Evolutionary conservation across 2,888 invertebrate species (phyloP).

Genomic region (Zele albiditarsus): DNA sequence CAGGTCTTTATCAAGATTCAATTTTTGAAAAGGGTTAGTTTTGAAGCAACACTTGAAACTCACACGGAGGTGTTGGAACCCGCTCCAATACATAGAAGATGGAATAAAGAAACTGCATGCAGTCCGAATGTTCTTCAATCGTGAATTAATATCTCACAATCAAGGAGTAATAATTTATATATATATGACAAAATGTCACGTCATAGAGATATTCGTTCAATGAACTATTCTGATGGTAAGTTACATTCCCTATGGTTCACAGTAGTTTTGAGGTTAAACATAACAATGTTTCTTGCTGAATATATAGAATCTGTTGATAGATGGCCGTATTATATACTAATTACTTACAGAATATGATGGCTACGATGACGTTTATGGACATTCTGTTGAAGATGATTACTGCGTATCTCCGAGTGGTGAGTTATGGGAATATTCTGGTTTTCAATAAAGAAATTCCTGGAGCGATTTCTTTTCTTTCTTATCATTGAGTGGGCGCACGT

Average conservation of each 20-base stretch:
- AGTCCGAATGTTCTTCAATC: not conserved
- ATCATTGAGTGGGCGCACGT: too few species aligned
- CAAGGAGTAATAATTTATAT: not conserved
- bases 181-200: constrained; percentile 81
- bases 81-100: too few species aligned
- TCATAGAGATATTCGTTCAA: constrained; percentile 87
- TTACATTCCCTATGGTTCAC: constrained; percentile 28
- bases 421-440: constrained; percentile 30
- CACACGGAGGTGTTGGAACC: too few species aligned
- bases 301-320: too few species aligned
- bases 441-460: not conserved
- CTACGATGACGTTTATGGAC: constrained; percentile 93
- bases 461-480: not conserved
- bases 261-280: constrained; percentile 20
- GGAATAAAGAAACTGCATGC: too few species aligned
- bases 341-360: constrained; percentile 85
- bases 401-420: constrained; percentile 90
- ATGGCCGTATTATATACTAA: not conserved
- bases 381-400: constrained; percentile 94
- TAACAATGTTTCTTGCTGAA: not conserved
- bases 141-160: not conserved
- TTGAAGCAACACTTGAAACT: too few species aligned
- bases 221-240: constrained; percentile 87
- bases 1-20: too few species aligned
- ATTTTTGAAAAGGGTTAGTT: too few species aligned